Evolutionary conservation across 2,113 vertebrate species (phyloP).

Genomic region (Pelodiscus sinensis): DNA sequence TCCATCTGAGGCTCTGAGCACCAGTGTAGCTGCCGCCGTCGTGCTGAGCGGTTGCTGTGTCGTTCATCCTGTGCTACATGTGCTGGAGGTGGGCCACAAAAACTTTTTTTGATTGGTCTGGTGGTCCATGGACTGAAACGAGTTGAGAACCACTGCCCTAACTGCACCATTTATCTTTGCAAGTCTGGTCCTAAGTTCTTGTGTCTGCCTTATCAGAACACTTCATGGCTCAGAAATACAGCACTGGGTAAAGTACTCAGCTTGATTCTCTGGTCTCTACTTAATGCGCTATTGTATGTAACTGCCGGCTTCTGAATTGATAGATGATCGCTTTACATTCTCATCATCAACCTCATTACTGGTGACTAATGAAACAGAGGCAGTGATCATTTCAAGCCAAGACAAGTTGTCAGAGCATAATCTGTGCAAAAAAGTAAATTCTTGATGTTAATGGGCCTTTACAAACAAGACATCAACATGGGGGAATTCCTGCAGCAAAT

Average conservation of each 20-base stretch:
- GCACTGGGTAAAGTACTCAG: neutral
- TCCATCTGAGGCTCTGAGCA: no score
- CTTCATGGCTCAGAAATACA: neutral
- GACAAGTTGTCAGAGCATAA: neutral
- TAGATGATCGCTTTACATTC: slow-evolving; percentile 54
- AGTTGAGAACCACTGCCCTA: no score
- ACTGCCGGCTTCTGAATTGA: neutral
- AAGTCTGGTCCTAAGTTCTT: slow-evolving; percentile 19
- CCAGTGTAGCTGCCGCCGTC: no score
- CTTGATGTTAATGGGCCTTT: slow-evolving; percentile 9
- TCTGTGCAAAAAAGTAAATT: slow-evolving; percentile 37
- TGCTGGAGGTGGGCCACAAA: no score
- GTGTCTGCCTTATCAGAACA: neutral
- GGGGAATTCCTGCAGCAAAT: neutral
- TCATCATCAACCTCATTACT: slow-evolving; percentile 61
- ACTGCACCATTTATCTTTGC: neutral
- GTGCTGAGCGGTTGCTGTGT: no score
- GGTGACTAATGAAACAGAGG: slow-evolving; percentile 49
- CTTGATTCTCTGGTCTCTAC: slow-evolving; percentile 16
- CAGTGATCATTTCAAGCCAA: slow-evolving; percentile 47
- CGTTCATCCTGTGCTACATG: no score
- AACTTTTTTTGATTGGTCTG: no score
- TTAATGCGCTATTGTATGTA: slow-evolving; percentile 10
- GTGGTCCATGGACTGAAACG: no score
- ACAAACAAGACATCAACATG: neutral